Evolutionary conservation across 1,140 invertebrate genomes (phyloP).

Genomic region (Ladona fulva): DNA sequence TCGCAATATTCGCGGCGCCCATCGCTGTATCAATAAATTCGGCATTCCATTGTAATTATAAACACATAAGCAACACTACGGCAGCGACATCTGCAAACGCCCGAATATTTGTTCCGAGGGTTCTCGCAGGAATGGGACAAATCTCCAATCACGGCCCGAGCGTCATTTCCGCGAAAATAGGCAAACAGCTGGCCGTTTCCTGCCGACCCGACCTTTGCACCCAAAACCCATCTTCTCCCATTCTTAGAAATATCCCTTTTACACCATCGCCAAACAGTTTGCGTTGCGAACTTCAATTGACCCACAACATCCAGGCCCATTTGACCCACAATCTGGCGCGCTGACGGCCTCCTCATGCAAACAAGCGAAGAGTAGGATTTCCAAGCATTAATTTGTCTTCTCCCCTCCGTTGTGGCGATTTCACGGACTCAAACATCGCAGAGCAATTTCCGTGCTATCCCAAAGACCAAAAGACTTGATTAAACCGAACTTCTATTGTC

Average conservation of each 20-base stretch:
- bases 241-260: background rate
- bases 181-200: too few species aligned
- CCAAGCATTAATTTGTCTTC: slow-evolving; percentile 5
- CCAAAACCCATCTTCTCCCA: background rate
- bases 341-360: background rate
- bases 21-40: too few species aligned
- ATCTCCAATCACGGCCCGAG: too few species aligned
- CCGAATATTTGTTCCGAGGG: too few species aligned
- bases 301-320: background rate
- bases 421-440: background rate
- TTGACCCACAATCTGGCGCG: background rate
- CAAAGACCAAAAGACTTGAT: background rate
- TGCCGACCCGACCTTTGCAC: too few species aligned
- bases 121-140: too few species aligned
- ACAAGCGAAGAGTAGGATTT: background rate
- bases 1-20: too few species aligned
- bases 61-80: too few species aligned
- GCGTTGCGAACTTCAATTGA: background rate
- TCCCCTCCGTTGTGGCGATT: background rate
- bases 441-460: background rate
- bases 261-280: background rate
- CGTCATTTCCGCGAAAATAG: too few species aligned
- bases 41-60: too few species aligned
- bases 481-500: background rate
- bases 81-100: too few species aligned